Evolutionary conservation across 2,888 invertebrate species (phyloP).

Genomic region (Dryobotodes eremita): DNA sequence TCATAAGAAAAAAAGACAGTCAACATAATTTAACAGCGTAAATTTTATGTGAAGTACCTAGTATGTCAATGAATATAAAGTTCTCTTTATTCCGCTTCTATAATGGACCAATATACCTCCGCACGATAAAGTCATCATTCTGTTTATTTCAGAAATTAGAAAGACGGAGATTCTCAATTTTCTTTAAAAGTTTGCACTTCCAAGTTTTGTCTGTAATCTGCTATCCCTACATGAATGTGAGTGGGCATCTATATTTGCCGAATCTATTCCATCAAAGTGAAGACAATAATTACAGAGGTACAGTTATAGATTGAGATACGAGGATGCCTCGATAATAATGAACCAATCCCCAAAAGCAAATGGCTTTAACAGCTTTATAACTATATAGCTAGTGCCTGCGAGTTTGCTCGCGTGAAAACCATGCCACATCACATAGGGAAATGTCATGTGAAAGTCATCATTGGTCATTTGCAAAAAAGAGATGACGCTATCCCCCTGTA

Average conservation of each 20-base stretch:
- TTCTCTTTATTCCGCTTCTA: too few species aligned
- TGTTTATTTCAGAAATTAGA: background rate
- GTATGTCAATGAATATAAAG: background rate
- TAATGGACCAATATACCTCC: background rate
- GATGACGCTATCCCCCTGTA: background rate
- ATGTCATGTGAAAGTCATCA: background rate
- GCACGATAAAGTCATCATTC: background rate
- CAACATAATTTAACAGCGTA: background rate
- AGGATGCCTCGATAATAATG: conserved; percentile 44
- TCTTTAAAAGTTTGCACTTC: background rate
- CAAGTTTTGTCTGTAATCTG: conserved; percentile 22
- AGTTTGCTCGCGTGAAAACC: conserved; percentile 7
- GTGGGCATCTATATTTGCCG: conserved; percentile 88
- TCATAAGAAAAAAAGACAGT: too few species aligned
- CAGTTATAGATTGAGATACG: conserved; percentile 86
- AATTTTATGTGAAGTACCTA: background rate
- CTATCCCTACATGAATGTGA: conserved; percentile 72
- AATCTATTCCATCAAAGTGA: conserved; percentile 88
- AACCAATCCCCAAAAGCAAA: conserved; percentile 54
- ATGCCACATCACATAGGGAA: background rate
- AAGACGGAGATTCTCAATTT: background rate
- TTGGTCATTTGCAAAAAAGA: background rate
- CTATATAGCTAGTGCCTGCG: background rate
- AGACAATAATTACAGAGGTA: conserved; percentile 88
- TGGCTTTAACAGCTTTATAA: conserved; percentile 60